Base-by-base conservation (phyloP, 2,797 vertebrate species). In the Loris lydekkerianus region DNA sequence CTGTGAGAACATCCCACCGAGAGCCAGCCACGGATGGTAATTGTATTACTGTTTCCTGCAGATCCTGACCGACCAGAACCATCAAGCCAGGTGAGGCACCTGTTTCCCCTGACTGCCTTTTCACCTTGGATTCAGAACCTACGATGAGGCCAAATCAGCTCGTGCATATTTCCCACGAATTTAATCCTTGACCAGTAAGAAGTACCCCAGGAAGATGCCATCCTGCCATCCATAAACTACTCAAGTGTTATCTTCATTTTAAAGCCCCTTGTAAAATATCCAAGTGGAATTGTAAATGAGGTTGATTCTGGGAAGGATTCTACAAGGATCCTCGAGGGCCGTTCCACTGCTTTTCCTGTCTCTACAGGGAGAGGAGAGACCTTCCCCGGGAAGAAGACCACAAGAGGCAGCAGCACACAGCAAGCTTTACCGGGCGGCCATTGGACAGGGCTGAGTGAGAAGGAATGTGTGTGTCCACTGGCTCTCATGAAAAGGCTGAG, bases 1-100 rank as follows among this genome's bases (percentile, higher is more conserved):
- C 93, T 43, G 83, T 5, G 34, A n/a, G 65, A 82, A 91, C 60
- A 86, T 86, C 97, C 97, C 93, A 90, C 76, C 56, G 58, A 49
- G 96, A 96, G 61, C 43, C 7, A 65, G 80, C 86, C 0, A 58
- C 56, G 63, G 93, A 84, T 25, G 0, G 87, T 70, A 96, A 97
- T 69, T 97, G 94, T 85, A 86, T 91, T 78, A 61, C 84, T 89
- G 10, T 53, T 65, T 89, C 89, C 86, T 61, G 37, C 53, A 61
- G 95, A 72, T 67, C 91, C 86, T 63, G 75, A 80, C 81, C 95
- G 90, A 43, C 85, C 72, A 23, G 86, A 94, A 78, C 89, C 91
- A 70, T 83, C 91, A 61, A 18, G 76, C 83, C 90, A 90, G 69
- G 61, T 25, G 17, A 37, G 75, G 23, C 7, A 14, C 1, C 0